Evolutionary conservation across 2,888 invertebrate genomes (phyloP), one percentile per base, ranked within the genome.

Genomic region (Heliconius charithonia): DNA sequence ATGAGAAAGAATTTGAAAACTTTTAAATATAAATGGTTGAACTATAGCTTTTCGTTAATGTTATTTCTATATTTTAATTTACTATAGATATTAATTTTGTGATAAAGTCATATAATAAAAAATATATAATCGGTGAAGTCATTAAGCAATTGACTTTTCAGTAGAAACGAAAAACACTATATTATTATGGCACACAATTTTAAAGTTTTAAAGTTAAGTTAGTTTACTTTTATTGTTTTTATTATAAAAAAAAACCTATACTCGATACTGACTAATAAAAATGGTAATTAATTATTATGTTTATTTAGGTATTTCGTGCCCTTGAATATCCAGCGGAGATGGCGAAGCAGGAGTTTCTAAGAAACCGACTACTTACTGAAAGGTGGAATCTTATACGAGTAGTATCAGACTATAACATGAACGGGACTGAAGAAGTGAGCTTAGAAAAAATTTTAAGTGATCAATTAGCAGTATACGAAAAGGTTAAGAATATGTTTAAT

Each of bases 281-380:
- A 59, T n/a, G 7, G 0, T 0, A 22, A 3, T 63, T 27, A 25
- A 66, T 76, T 79, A n/a, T 37, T 78, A 79, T 76, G 84, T 83
- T 83, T 79, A 87, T 88, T 45, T 88, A 97, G 98, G 96, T 98
- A 79, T 98, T 98, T 87, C 96, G 97, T 67, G 96, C 96, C 72
- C 94, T 98, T 80, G 98, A 98, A 90, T 96, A 97, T 85, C 97
- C 97, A 4, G 97, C 97, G 0, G 98, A 98, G 93, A 90, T 97
- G 85, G 95, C 95, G 16, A 96, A 97, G 83, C 95, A 97, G 83
- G 93, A 95, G 80, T 95, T 95, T 85, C 95, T 97, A 77, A 94
- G 96, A 85, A 93, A 95, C 77, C 95, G 96, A 81, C 94, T 97
- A 4, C 92, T 95, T 76, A 92, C 92, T 9, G 95, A 96, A 83